Base-by-base conservation (phyloP, 2,113 vertebrate genomes). In the Pungitius pungitius region DNA sequence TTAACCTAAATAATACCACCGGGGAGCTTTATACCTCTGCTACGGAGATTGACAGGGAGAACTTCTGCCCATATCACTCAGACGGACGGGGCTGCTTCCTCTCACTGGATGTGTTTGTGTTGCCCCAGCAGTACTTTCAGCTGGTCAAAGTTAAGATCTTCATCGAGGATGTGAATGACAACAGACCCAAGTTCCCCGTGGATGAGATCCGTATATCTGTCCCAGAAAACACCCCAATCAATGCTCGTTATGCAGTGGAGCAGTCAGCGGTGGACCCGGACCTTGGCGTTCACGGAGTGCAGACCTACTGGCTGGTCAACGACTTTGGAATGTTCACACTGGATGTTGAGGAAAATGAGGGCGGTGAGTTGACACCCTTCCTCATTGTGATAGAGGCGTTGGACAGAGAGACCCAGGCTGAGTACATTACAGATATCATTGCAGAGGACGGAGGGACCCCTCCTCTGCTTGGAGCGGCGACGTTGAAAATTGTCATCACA, bases 261-360 rank as follows among this genome's bases (percentile, higher is more conserved):
- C 98, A 97, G 43, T 95, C 97, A 0, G 97, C 98, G 0, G 84
- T 95, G 26, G 98, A 99, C 90, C 96, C 96, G 0, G 98, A 99
- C 27, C 52, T 95, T 57, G 96, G 96, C 20, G 85, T 86, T 1
- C 91, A 97, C 0, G 89, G 96, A 1, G 95, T 99, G 10, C 96
- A 99, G 91, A 99, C 96, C 8, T 99, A 99, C 84, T 97, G 96
- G 88, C 92, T 99, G 30, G 92, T 91, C 68, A 96, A 98, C 39
- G 95, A 97, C 86, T 96, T 95, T 1, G 95, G 94, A 6, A 90
- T 96, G 85, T 99, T 99, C 90, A 97, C 97, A 12, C 73, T 99
- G 90, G 96, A 98, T 0, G 96, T 98, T 69, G 97, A 99, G 78
- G 96, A 97, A 90, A 97, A 97, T n/a, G 97, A 97, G 62, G 96